These are phyloP conservation scores for Mystacornis crossleyi DNA, from an alignment of 2,113 vertebrate species.

Conservation along the genomic window DNA sequence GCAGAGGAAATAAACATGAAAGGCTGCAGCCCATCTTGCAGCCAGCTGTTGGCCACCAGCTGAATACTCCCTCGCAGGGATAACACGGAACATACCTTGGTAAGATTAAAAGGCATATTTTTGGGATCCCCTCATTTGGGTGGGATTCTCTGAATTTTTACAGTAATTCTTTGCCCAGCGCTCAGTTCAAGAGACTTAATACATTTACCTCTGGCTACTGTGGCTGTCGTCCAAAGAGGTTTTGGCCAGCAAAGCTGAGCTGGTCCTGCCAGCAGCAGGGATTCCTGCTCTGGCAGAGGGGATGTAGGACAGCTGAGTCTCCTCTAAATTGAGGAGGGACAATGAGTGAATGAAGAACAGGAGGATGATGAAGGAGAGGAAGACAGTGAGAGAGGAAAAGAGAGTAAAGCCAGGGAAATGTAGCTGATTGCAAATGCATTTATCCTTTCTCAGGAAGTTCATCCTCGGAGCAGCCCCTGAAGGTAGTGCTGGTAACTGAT, in stretches of 20 bases:
- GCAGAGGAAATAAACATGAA: not conserved
- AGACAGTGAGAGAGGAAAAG: not conserved
- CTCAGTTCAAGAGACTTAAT: not conserved
- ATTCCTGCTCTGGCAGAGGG: not conserved
- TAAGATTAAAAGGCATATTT: slow-evolving; percentile 14
- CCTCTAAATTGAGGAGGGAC: not conserved
- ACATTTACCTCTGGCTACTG: not conserved
- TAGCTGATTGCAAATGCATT: not conserved
- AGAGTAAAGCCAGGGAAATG: not conserved
- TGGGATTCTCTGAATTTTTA: not conserved
- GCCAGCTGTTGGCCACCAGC: slow-evolving; percentile 39
- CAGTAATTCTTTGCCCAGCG: not conserved
- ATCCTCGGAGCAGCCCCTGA: not conserved
- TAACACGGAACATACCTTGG: not conserved
- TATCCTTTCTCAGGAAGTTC: not conserved
- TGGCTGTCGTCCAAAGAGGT: not conserved
- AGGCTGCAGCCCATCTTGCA: slow-evolving; percentile 47
- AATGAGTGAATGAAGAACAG: not conserved
- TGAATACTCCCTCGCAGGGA: not conserved
- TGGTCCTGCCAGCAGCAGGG: not conserved
- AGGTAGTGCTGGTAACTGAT: slow-evolving; percentile 17
- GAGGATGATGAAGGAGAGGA: not conserved
- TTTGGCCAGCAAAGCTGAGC: not conserved
- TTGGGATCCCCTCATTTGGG: not conserved
- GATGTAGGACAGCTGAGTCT: not conserved